A percentile compares a stretch with the other conserved stretches of the same genome.
Evolutionary conservation across 1,140 invertebrate species (phyloP).

Genomic region (Grapholita molesta): DNA sequence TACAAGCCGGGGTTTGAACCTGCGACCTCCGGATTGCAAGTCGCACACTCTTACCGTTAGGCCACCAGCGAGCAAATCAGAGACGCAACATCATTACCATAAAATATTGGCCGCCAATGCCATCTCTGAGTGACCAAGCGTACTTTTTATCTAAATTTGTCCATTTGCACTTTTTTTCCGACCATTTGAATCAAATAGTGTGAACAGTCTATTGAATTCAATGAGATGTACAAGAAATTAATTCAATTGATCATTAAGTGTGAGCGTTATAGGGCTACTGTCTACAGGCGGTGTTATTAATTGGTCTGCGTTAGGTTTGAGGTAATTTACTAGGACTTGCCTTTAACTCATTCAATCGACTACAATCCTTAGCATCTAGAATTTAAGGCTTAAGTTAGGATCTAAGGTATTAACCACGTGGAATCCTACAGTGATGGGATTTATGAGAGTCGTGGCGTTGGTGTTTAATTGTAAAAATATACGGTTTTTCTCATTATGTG

Average conservation of each 20-base stretch:
- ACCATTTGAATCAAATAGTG: neutral
- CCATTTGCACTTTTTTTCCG: neutral
- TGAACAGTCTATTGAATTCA: constrained; percentile 8
- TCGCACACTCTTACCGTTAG: too few species aligned
- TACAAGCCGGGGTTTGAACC: too few species aligned
- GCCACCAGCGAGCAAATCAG: too few species aligned
- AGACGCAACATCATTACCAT: neutral
- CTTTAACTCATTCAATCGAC: neutral
- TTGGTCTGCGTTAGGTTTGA: neutral
- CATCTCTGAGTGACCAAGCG: neutral
- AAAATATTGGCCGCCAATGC: neutral
- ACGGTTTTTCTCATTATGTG: neutral
- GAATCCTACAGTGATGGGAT: neutral
- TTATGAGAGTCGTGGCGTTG: neutral
- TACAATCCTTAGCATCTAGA: neutral
- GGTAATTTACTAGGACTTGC: neutral
- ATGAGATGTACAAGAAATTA: constrained; percentile 14
- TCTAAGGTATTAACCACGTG: neutral
- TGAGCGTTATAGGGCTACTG: neutral
- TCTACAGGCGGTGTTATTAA: constrained; percentile 3
- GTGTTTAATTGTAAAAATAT: constrained; percentile 1
- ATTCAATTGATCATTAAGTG: constrained; percentile 12
- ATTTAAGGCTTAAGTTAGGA: neutral
- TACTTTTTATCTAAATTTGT: constrained; percentile 13
- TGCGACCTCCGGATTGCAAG: too few species aligned